Percentiles rank a stretch among this genome's conserved stretches.
These are phyloP conservation scores for Diacarnus erythraeanus DNA, from an alignment of 37 sponge, comb jelly and placozoan genomes.

Conservation along the genomic window DNA sequence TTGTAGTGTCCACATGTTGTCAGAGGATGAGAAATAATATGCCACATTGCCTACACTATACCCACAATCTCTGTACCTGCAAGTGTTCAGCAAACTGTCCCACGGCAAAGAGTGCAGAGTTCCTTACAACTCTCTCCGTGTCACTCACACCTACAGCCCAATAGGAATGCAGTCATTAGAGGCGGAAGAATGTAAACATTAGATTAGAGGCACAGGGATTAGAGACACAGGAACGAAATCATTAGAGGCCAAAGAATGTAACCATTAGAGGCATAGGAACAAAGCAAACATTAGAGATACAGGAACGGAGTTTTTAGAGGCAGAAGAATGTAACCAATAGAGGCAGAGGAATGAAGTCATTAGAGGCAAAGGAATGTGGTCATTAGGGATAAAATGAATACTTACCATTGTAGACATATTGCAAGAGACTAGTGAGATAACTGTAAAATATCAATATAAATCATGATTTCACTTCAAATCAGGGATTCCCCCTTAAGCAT, in stretches of 20 bases:
- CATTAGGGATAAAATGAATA: no score
- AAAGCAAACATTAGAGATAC: no score
- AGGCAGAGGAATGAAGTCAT: not conserved
- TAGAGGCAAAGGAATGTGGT: not conserved
- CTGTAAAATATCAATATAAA: slow-evolving; percentile 32
- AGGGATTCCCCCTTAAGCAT: no score
- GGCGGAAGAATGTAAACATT: slow-evolving; percentile 11
- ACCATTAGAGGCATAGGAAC: no score
- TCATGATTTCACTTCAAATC: no score
- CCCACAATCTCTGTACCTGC: slow-evolving; percentile 52
- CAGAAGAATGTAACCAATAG: slow-evolving; percentile 7
- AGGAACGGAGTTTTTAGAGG: no score
- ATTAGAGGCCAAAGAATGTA: not conserved
- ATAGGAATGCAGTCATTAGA: no score
- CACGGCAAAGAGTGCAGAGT: slow-evolving; percentile 94
- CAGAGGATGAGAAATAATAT: no score
- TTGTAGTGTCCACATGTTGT: no score
- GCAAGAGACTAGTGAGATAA: slow-evolving; percentile 18
- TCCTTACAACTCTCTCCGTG: slow-evolving; percentile 69
- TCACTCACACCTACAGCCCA: slow-evolving; percentile 77
- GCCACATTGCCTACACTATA: no score
- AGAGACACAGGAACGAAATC: not conserved
- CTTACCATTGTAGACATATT: slow-evolving; percentile 31
- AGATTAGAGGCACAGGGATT: not conserved
- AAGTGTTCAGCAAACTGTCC: slow-evolving; percentile 96